phyloP scores from a whole-genome alignment of 2,888 invertebrate genomes.

The Thymelicus sylvestris region DNA sequence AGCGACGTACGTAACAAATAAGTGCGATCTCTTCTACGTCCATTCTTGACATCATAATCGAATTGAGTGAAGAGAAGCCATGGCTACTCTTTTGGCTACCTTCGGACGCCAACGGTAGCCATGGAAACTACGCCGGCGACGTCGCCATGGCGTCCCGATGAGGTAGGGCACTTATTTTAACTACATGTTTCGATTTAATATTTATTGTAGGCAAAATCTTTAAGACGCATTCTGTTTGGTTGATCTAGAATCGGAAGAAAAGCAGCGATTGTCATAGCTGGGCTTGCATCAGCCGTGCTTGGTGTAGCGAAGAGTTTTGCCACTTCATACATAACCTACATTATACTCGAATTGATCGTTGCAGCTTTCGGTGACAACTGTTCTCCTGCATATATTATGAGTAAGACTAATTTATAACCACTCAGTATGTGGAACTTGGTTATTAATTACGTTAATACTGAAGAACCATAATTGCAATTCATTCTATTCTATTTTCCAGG shows the following conservation, averaged over 20 bases:
- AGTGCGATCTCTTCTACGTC: too few species aligned
- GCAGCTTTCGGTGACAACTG: conserved; percentile 62
- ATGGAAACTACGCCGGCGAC: too few species aligned
- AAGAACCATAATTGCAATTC: too few species aligned
- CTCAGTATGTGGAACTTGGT: too few species aligned
- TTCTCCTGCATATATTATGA: conserved; percentile 51
- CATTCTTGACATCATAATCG: too few species aligned
- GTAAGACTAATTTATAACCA: conserved; percentile 38
- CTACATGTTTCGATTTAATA: not conserved
- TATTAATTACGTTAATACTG: too few species aligned
- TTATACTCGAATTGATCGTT: conserved; percentile 82
- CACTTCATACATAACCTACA: conserved; percentile 80
- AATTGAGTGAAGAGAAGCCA: too few species aligned
- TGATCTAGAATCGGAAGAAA: conserved; percentile 78
- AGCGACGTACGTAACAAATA: too few species aligned
- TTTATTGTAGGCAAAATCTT: not conserved
- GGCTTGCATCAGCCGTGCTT: conserved; percentile 75
- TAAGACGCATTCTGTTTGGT: not conserved
- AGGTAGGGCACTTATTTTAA: too few species aligned
- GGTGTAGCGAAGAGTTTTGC: conserved; percentile 84
- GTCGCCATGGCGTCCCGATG: too few species aligned
- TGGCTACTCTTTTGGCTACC: too few species aligned
- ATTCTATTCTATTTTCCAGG: conserved; percentile 48
- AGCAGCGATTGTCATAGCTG: conserved; percentile 77
- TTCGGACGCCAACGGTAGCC: too few species aligned